Evolutionary conservation across 2,888 invertebrate species (phyloP).

Genomic region (Heliconius cydno): DNA sequence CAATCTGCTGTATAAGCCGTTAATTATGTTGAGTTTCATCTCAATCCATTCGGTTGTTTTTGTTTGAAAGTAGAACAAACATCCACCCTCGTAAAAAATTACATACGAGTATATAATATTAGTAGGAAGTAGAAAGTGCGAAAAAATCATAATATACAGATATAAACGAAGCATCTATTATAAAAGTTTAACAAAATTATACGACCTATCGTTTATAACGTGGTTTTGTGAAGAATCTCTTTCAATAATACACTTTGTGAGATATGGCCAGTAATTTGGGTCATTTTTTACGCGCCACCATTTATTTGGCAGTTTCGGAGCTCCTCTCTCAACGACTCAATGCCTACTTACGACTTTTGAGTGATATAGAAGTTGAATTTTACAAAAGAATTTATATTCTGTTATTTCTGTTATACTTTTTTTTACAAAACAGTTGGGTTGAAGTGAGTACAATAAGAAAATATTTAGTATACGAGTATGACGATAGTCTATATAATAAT

Average conservation of each 20-base stretch:
- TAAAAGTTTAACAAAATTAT: constrained; percentile 30
- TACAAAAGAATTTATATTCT: background rate
- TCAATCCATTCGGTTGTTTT: no score
- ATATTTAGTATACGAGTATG: no score
- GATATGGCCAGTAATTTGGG: constrained; percentile 26
- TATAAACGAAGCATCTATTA: background rate
- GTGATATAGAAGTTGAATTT: constrained; percentile 16
- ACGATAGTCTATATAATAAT: no score
- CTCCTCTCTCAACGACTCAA: constrained; percentile 23
- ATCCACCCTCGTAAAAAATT: no score
- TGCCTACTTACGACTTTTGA: constrained; percentile 11
- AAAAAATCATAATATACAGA: background rate
- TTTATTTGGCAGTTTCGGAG: constrained; percentile 27
- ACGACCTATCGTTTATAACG: constrained; percentile 29
- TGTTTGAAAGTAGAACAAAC: no score
- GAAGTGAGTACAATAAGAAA: background rate
- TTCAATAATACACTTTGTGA: constrained; percentile 36
- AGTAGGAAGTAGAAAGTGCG: background rate
- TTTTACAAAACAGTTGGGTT: no score
- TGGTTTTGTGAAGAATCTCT: constrained; percentile 29
- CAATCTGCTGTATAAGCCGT: no score
- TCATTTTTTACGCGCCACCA: constrained; percentile 23
- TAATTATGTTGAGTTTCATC: no score
- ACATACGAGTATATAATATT: no score
- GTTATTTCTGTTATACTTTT: background rate